These are phyloP conservation scores for Choreutis nemorana DNA, from an alignment of 2,888 invertebrate genomes.

Conservation along the genomic window DNA sequence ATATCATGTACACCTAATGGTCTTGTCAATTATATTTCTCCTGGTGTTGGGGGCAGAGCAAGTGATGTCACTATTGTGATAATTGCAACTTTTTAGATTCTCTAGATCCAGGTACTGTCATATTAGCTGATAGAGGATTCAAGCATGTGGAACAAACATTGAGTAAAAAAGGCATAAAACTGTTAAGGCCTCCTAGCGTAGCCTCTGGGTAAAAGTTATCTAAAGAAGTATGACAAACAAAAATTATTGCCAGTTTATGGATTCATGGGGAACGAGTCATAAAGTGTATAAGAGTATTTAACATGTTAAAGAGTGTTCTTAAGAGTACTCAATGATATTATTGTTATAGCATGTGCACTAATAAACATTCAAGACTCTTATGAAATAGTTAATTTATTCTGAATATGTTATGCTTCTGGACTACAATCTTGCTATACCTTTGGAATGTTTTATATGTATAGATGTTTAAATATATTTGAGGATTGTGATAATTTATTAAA, in stretches of 20 bases:
- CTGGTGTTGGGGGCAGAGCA: slow-evolving; percentile 16
- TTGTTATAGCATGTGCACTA: slow-evolving; percentile 6
- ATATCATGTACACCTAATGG: slow-evolving; percentile 19
- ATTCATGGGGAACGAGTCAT: slow-evolving; percentile 15
- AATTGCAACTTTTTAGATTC: slow-evolving; percentile 12
- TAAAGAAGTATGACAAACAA: slow-evolving; percentile 14
- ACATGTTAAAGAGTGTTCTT: slow-evolving; percentile 12
- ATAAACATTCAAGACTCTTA: slow-evolving; percentile 6
- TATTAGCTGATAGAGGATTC: slow-evolving; percentile 16
- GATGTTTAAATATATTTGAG: neutral
- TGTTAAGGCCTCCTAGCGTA: slow-evolving; percentile 13
- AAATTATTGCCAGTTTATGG: slow-evolving; percentile 14
- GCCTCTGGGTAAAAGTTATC: slow-evolving; percentile 7
- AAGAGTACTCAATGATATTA: slow-evolving; percentile 5
- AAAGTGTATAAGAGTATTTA: slow-evolving; percentile 12
- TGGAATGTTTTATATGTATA: too few relatives aligned
- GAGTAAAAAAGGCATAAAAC: slow-evolving; percentile 5
- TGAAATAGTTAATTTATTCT: slow-evolving; percentile 4
- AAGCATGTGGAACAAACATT: slow-evolving; percentile 13
- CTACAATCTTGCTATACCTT: too few relatives aligned
- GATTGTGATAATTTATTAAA: neutral
- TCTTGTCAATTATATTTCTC: slow-evolving; percentile 17
- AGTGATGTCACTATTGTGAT: slow-evolving; percentile 13
- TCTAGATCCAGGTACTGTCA: slow-evolving; percentile 9
- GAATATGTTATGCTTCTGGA: too few relatives aligned